Evolutionary conservation across 2,888 invertebrate genomes (phyloP).

Genomic region (Andrena marginata): DNA sequence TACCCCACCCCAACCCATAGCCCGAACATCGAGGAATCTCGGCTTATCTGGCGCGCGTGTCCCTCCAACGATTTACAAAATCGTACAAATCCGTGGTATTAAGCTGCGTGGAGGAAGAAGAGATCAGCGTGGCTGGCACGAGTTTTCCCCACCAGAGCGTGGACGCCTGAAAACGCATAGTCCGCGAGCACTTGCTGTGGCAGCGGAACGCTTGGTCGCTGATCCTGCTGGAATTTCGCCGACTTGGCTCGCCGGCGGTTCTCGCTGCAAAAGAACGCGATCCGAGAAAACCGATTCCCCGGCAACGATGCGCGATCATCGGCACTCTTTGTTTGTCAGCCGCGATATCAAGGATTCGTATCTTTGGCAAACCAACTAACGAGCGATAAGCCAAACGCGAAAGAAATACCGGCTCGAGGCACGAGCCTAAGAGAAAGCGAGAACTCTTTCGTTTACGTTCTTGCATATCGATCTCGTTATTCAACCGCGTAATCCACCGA

Average conservation of each 20-base stretch:
- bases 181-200: too few species aligned
- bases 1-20: too few species aligned
- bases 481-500: too few species aligned
- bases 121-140: too few species aligned
- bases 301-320: not conserved
- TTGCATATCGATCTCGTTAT: too few species aligned
- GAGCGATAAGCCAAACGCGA: not conserved
- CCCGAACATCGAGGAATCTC: not conserved
- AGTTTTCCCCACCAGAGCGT: not conserved
- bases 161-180: not conserved
- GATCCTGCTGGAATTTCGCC: slow-evolving; percentile 8
- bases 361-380: not conserved
- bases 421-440: not conserved
- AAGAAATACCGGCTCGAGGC: not conserved
- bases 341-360: not conserved
- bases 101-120: too few species aligned
- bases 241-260: not conserved
- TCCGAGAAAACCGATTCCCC: not conserved
- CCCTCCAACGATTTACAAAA: too few species aligned
- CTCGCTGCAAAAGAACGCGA: not conserved
- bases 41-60: too few species aligned
- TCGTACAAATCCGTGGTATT: too few species aligned
- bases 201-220: slow-evolving; percentile 1
- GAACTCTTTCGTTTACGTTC: too few species aligned
- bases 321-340: slow-evolving; percentile 4